These are phyloP conservation scores for Epistrophe eligans DNA, from an alignment of 2,888 invertebrate genomes.

Conservation along the genomic window DNA sequence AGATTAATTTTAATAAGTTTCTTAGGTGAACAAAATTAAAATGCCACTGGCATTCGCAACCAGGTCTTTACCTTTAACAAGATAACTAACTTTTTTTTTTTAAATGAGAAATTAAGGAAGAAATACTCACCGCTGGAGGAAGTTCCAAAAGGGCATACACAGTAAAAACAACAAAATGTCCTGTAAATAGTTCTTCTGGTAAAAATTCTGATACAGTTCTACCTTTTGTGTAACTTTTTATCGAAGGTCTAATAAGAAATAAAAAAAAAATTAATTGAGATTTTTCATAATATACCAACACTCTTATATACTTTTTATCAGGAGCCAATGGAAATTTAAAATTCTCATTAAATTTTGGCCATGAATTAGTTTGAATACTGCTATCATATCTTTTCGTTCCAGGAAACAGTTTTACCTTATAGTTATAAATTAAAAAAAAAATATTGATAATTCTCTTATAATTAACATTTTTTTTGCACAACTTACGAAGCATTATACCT, in stretches of 20 bases:
- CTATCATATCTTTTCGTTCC: slow-evolving; percentile 91
- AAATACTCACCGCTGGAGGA: slow-evolving; percentile 81
- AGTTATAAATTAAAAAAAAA: not conserved
- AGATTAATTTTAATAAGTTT: not conserved
- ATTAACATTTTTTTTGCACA: not conserved
- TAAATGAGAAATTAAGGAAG: not conserved
- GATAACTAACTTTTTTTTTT: not conserved
- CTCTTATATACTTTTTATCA: slow-evolving; percentile 80
- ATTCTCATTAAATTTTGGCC: slow-evolving; percentile 92
- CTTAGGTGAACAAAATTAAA: too few relatives aligned
- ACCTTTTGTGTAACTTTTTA: slow-evolving; percentile 77
- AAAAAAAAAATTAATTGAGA: not conserved
- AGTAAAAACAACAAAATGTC: slow-evolving; percentile 84
- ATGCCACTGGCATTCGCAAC: not conserved
- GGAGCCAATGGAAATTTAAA: slow-evolving; percentile 88
- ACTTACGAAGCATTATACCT: slow-evolving; percentile 85
- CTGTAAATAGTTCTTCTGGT: slow-evolving; percentile 82
- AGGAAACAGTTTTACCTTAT: slow-evolving; percentile 90
- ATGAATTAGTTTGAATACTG: slow-evolving; percentile 89
- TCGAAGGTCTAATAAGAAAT: slow-evolving; percentile 77
- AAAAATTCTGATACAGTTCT: slow-evolving; percentile 75
- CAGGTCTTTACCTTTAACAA: not conserved
- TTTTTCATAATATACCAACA: not conserved
- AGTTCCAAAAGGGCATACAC: slow-evolving; percentile 83
- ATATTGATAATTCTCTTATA: not conserved